A percentile compares a stretch with the other conserved stretches of the same genome.
Conservation (phyloP, 2,888 invertebrate genomes). For the Heliconius charithonia region DNA sequence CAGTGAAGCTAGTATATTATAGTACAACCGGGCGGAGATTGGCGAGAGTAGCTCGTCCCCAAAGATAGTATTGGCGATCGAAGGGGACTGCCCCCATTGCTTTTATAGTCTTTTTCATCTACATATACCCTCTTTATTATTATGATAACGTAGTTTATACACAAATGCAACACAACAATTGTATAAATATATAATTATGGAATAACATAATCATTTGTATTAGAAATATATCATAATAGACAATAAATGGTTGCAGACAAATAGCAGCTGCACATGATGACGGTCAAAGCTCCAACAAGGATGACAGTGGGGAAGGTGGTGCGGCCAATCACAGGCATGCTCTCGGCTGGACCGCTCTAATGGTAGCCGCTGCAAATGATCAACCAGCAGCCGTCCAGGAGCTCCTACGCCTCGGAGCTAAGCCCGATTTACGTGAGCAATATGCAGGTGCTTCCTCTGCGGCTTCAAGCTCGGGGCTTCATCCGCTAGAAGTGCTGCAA, state of each 20-base stretch:
- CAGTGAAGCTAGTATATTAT: no score
- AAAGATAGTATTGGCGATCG: no score
- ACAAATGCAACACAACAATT: no score
- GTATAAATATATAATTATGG: not conserved
- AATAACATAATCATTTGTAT: not conserved
- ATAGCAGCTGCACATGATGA: conserved; percentile 56
- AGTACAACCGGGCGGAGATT: no score
- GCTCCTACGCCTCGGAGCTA: conserved; percentile 89
- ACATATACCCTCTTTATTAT: no score
- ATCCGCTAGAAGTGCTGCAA: conserved; percentile 88
- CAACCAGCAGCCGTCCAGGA: conserved; percentile 84
- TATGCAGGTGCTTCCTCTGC: conserved; percentile 88
- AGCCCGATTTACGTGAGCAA: conserved; percentile 89
- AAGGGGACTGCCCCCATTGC: no score
- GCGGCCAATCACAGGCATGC: conserved; percentile 88
- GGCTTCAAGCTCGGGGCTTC: conserved; percentile 86
- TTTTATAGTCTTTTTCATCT: no score
- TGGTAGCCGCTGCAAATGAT: conserved; percentile 92
- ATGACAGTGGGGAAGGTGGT: conserved; percentile 61
- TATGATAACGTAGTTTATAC: no score
- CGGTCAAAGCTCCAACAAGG: conserved; percentile 45
- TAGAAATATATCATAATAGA: not conserved
- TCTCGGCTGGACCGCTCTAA: conserved; percentile 94
- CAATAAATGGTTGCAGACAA: conserved; percentile 55
- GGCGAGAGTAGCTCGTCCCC: no score